These are phyloP conservation scores for Tauraco hartlaubi DNA, from an alignment of 2,797 vertebrate species.

Conservation along the genomic window DNA sequence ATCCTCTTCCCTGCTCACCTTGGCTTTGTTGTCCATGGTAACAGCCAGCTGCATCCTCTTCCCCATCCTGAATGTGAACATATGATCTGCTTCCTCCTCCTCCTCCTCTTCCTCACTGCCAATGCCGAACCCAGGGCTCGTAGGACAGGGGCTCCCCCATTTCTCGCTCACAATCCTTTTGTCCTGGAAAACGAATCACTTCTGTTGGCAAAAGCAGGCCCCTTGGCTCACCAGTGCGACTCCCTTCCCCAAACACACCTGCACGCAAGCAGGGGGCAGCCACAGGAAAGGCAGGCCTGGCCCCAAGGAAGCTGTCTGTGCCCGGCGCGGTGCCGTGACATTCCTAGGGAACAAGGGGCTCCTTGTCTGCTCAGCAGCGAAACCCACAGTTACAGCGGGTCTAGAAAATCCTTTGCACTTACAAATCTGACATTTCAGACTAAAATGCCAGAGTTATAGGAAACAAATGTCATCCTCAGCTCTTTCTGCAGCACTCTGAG, in stretches of 20 bases:
- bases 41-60: constrained; percentile 91
- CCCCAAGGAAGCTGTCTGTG: background rate
- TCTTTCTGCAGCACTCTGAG: constrained; percentile 30
- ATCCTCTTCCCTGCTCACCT: constrained; percentile 75
- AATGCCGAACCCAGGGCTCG: constrained; percentile 68
- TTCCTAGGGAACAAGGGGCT: constrained; percentile 41
- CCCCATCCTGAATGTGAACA: constrained; percentile 81
- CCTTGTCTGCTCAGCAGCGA: constrained; percentile 45
- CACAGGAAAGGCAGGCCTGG: background rate
- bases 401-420: constrained; percentile 56
- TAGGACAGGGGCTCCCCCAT: constrained; percentile 64
- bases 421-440: constrained; percentile 71
- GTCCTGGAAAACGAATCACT: constrained; percentile 79
- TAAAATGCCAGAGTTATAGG: constrained; percentile 54
- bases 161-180: constrained; percentile 90
- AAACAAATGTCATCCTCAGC: constrained; percentile 27
- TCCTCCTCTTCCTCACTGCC: constrained; percentile 75
- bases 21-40: constrained; percentile 90
- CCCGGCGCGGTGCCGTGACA: background rate
- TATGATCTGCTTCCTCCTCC: constrained; percentile 73
- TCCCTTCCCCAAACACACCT: constrained; percentile 55
- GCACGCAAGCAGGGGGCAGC: background rate
- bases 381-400: constrained; percentile 14
- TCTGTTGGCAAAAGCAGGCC: background rate
- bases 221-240: background rate